These are phyloP conservation scores for Cheilosia urbana DNA, from an alignment of 2,888 invertebrate genomes.

Conservation along the genomic window DNA sequence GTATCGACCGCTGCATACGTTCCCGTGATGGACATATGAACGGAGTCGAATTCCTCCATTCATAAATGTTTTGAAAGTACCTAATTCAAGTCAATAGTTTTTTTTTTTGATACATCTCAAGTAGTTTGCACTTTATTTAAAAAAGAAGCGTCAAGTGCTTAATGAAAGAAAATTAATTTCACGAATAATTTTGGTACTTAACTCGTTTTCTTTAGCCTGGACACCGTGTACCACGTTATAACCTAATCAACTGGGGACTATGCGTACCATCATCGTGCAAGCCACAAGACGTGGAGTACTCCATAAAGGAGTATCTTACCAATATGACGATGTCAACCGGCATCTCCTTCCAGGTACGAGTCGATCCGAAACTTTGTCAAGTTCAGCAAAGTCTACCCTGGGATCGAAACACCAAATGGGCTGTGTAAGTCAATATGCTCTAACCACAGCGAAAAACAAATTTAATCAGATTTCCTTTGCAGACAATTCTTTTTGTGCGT, in stretches of 20 bases:
- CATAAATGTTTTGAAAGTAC: no score
- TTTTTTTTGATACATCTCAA: no score
- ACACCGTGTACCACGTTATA: conserved; percentile 88
- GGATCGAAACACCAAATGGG: conserved; percentile 84
- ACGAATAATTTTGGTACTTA: no score
- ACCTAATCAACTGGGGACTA: conserved; percentile 88
- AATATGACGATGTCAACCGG: conserved; percentile 85
- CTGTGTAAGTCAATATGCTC: conserved; percentile 82
- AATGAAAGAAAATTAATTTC: no score
- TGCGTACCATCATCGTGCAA: conserved; percentile 88
- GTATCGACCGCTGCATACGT: no score
- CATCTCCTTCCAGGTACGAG: conserved; percentile 85
- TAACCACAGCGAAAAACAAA: not conserved
- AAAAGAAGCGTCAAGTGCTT: no score
- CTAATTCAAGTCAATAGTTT: no score
- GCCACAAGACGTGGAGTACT: conserved; percentile 85
- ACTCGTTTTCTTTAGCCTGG: conserved; percentile 85
- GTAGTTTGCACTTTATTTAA: no score
- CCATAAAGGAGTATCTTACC: conserved; percentile 84
- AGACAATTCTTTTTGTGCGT: conserved; percentile 84
- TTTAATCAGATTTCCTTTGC: conserved; percentile 42
- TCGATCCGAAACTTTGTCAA: conserved; percentile 88
- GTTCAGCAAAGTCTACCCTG: conserved; percentile 82
- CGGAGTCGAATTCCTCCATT: no score
- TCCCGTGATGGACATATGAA: no score